These are phyloP conservation scores for Conus betulinus DNA, from an alignment of 1,140 invertebrate genomes.

Conservation along the genomic window DNA sequence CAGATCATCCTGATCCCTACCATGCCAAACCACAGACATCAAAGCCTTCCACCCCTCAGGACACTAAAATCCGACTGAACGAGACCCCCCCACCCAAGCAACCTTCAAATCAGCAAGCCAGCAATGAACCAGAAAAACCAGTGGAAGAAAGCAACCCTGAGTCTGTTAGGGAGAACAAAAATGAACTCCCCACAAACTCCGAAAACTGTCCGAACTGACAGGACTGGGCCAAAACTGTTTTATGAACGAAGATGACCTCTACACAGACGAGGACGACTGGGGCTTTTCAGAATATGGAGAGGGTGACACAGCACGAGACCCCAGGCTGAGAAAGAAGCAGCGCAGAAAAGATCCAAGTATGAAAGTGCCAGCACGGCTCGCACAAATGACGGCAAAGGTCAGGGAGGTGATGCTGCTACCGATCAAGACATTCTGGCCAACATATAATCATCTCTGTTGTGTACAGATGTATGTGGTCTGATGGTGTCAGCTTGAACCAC, in stretches of 20 bases:
- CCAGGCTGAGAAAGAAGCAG: not conserved
- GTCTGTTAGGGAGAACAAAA: not conserved
- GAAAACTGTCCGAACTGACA: conserved; percentile 3
- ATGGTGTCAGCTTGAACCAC: not conserved
- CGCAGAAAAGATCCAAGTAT: not conserved
- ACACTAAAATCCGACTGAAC: not conserved
- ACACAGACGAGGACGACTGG: conserved; percentile 15
- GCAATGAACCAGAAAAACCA: not conserved
- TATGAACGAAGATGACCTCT: conserved; percentile 8
- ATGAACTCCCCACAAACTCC: not conserved
- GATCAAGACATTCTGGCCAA: conserved; percentile 17
- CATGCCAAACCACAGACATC: not conserved
- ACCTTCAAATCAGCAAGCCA: not conserved
- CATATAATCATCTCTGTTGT: not conserved
- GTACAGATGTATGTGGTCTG: not conserved
- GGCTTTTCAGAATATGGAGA: not conserved
- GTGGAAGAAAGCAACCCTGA: not conserved
- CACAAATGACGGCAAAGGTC: not conserved
- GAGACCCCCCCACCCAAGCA: not conserved
- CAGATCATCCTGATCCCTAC: not conserved
- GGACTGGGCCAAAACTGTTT: not conserved
- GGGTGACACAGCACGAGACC: not conserved
- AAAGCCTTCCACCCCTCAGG: conserved; percentile 3
- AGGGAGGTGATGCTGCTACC: not conserved
- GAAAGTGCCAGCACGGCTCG: conserved; percentile 1